phyloP scores from a whole-genome alignment of 2,888 invertebrate genomes.

The Blomia tropicalis region DNA sequence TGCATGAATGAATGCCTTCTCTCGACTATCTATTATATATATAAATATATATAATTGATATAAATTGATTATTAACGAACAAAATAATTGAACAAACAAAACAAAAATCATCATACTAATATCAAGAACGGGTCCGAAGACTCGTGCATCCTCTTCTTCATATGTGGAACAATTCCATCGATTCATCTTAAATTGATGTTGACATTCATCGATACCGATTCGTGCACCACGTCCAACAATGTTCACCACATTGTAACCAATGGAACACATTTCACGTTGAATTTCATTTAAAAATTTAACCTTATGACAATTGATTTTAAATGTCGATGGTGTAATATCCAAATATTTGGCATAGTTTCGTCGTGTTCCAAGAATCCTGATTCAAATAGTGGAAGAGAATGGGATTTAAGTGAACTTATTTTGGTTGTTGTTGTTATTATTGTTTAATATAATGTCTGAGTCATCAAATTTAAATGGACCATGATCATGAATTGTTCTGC shows the following conservation, averaged over 20 bases:
- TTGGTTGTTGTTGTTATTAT: neutral
- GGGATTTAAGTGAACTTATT: neutral
- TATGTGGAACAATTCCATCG: slow-evolving; percentile 39
- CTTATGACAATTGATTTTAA: slow-evolving; percentile 52
- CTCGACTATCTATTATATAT: slow-evolving; percentile 57
- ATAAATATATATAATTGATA: neutral
- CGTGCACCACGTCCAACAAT: slow-evolving; percentile 61
- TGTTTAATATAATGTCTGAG: neutral
- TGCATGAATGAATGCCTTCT: slow-evolving; percentile 75
- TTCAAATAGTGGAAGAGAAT: slow-evolving; percentile 1
- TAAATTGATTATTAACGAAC: neutral
- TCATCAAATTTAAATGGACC: neutral
- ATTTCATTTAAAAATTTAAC: slow-evolving; percentile 52
- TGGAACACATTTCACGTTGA: slow-evolving; percentile 53
- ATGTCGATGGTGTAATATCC: slow-evolving; percentile 37
- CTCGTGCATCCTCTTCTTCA: slow-evolving; percentile 49
- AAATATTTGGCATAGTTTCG: slow-evolving; percentile 36
- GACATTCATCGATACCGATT: slow-evolving; percentile 73
- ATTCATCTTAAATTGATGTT: slow-evolving; percentile 66
- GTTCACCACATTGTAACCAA: slow-evolving; percentile 56
- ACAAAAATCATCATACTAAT: slow-evolving; percentile 51
- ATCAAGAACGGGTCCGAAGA: slow-evolving; percentile 66
- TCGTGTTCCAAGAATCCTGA: slow-evolving; percentile 41
- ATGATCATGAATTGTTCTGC: too few relatives aligned
- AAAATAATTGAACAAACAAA: too few relatives aligned